Evolutionary conservation across 2,888 invertebrate genomes (phyloP).

Genomic region (Acronicta psi): DNA sequence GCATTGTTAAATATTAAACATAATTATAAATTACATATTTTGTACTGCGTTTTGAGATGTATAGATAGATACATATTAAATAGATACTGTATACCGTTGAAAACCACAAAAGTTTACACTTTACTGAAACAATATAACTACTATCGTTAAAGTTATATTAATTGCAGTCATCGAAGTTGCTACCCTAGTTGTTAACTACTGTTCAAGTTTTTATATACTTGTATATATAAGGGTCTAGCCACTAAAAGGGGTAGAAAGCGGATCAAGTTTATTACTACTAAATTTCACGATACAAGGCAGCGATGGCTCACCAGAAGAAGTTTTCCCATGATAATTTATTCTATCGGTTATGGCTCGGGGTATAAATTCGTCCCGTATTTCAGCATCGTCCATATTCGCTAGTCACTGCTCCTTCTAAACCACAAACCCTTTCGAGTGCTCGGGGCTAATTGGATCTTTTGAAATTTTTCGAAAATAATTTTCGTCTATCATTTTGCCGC

Average conservation of each 20-base stretch:
- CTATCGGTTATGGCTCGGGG: slow-evolving; percentile 65
- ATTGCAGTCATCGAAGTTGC: slow-evolving; percentile 45
- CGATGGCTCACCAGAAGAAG: slow-evolving; percentile 44
- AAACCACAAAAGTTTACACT: slow-evolving; percentile 25
- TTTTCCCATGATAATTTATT: slow-evolving; percentile 67
- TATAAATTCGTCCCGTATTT: slow-evolving; percentile 72
- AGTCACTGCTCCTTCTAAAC: slow-evolving; percentile 75
- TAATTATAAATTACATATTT: neutral
- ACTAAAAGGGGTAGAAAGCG: slow-evolving; percentile 40
- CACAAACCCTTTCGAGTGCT: slow-evolving; percentile 76
- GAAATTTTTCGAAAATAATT: slow-evolving; percentile 75
- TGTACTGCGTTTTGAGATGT: neutral
- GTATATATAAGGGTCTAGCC: slow-evolving; percentile 34
- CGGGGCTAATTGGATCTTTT: slow-evolving; percentile 82
- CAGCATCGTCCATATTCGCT: slow-evolving; percentile 74
- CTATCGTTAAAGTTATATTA: slow-evolving; percentile 40
- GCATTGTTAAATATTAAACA: neutral
- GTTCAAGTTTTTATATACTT: slow-evolving; percentile 44
- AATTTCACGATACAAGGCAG: slow-evolving; percentile 51
- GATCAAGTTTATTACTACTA: slow-evolving; percentile 46
- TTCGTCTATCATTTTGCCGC: slow-evolving; percentile 74
- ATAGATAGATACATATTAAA: neutral
- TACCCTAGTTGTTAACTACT: slow-evolving; percentile 23
- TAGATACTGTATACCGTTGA: neutral
- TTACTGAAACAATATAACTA: slow-evolving; percentile 32